Evolutionary conservation across 1,140 invertebrate species (phyloP).

Genomic region (Monochamus saltuarius): DNA sequence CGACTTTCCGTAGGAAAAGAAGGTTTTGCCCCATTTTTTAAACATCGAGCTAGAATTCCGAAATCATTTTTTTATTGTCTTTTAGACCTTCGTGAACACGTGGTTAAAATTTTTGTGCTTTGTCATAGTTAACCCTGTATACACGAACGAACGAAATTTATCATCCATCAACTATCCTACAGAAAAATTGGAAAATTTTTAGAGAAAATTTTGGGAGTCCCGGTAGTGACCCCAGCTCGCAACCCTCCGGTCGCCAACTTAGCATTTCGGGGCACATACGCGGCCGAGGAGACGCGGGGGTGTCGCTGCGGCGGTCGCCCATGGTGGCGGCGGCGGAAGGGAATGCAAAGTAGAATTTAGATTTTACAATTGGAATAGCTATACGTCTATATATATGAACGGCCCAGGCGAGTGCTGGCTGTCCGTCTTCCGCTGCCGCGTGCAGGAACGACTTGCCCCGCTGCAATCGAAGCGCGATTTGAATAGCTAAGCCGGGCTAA

Average conservation of each 20-base stretch:
- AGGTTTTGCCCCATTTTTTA: too few species aligned
- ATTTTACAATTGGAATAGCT: slow-evolving; percentile 51
- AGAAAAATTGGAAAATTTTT: too few species aligned
- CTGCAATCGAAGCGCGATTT: slow-evolving; percentile 52
- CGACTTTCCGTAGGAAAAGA: too few species aligned
- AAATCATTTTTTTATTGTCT: too few species aligned
- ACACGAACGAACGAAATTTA: too few species aligned
- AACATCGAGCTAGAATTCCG: too few species aligned
- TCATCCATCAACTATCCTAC: too few species aligned
- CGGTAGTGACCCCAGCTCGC: too few species aligned
- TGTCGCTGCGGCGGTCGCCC: slow-evolving; percentile 5
- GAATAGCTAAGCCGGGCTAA: slow-evolving; percentile 51
- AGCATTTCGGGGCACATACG: slow-evolving; percentile 19
- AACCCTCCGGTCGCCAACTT: not conserved
- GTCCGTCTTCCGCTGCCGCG: slow-evolving; percentile 27
- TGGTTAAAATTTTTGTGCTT: too few species aligned
- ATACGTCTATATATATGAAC: slow-evolving; percentile 47
- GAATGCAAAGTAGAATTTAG: slow-evolving; percentile 50
- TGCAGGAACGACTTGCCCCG: slow-evolving; percentile 38
- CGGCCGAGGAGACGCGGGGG: slow-evolving; percentile 24
- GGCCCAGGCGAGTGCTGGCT: slow-evolving; percentile 36
- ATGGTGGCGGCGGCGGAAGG: slow-evolving; percentile 29
- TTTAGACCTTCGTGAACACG: too few species aligned
- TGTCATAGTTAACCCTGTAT: too few species aligned
- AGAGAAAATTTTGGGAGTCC: too few species aligned